Base-by-base conservation (phyloP, 2,888 invertebrate genomes). In the Calameuta pallipes region DNA sequence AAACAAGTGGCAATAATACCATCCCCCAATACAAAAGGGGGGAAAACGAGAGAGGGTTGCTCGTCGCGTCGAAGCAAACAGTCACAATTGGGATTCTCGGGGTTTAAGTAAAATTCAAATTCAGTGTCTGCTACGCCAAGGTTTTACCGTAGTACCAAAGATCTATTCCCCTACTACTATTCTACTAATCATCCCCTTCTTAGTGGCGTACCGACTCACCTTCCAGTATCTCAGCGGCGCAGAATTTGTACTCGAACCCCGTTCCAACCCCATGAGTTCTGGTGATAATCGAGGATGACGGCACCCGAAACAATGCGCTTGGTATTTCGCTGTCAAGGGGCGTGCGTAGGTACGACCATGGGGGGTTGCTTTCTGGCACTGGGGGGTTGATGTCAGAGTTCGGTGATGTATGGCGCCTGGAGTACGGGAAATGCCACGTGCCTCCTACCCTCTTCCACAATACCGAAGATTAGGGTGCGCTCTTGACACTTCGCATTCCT, bases 401-500 rank as follows among this genome's bases (percentile, higher is more conserved):
- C 80, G 76, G 87, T 89, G 90, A 89, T 90, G 84, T 89, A 90
- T 89, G 87, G 86, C 83, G 81, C 80, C 81, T 82, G 80, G 81
- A 79, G 85, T 84, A 86, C 88, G 88, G 87, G 87, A 90, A 90
- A 86, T 87, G 85, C 86, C 89, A 89, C 87, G 88, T 89, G 89
- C 87, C 85, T 79, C 76, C 81, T 78, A 80, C 80, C 79, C 79
- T 70, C 79, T 77, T 41, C 41, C 15, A 15, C 41, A 15, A 2
- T 41, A 15, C 6, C 15, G 83, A 86, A 84, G 87, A 88, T 88
- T 88, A 84, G 85, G 82, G 84, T 81, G 81, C 70, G 80, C 82
- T 80, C 77, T 78, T 82, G 82, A 82, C 80, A 84, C 81, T 80
- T 81, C 82, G 82, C 81, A 82, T 83, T 83, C 82, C 82, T 75